These are phyloP conservation scores for Coreoperca whiteheadi DNA, from an alignment of 2,113 vertebrate species.

Conservation along the genomic window DNA sequence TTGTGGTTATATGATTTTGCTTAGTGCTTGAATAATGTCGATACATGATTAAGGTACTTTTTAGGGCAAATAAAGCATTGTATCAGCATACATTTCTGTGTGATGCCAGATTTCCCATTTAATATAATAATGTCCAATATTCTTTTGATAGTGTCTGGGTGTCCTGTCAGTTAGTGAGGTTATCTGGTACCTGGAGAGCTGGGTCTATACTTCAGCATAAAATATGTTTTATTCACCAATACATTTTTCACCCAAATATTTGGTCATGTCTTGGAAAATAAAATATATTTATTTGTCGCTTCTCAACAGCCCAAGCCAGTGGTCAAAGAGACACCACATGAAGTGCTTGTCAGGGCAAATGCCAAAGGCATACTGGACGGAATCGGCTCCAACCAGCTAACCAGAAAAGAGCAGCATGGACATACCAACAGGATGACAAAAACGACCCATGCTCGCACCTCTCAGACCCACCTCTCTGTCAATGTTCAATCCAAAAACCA, in stretches of 20 bases:
- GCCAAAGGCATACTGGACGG: conserved; percentile 84
- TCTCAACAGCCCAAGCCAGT: conserved; percentile 81
- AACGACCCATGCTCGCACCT: not conserved
- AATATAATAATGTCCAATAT: not conserved
- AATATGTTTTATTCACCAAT: not conserved
- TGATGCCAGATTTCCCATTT: not conserved
- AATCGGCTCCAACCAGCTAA: conserved; percentile 65
- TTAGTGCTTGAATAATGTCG: not conserved
- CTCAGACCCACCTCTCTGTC: conserved; percentile 3
- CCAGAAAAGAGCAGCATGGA: conserved; percentile 73
- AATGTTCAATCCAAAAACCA: conserved; percentile 52
- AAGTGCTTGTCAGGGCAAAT: conserved; percentile 85
- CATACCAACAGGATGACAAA: conserved; percentile 38
- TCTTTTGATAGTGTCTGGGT: not conserved
- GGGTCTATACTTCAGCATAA: not conserved
- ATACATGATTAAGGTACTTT: not conserved
- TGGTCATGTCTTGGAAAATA: not conserved
- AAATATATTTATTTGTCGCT: not conserved
- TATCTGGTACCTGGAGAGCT: not conserved
- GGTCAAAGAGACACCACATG: conserved; percentile 72
- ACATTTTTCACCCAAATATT: not conserved
- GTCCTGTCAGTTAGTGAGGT: not conserved
- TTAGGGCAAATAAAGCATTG: not conserved
- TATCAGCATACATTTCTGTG: not conserved
- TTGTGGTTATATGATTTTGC: not conserved